These are phyloP conservation scores for Mastomys coucha DNA, from an alignment of 2,113 vertebrate genomes.

Conservation along the genomic window DNA sequence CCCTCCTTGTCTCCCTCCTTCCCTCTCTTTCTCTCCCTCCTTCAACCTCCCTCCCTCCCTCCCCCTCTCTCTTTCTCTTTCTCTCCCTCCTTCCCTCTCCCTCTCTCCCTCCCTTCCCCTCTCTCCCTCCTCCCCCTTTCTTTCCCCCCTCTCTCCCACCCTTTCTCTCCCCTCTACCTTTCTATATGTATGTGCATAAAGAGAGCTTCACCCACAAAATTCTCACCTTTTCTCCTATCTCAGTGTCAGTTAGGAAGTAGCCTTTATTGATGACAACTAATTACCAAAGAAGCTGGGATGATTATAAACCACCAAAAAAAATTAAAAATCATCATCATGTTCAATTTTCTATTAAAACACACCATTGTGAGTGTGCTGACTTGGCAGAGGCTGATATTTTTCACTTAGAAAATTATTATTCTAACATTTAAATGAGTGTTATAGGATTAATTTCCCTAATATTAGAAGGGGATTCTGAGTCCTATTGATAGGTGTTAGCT, in stretches of 20 bases:
- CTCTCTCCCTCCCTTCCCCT: neutral
- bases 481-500: slow-evolving; percentile 68
- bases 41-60: too few species aligned
- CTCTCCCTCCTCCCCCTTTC: too few species aligned
- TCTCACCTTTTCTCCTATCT: neutral
- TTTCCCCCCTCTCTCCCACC: too few species aligned
- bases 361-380: slow-evolving; percentile 40
- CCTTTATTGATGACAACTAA: neutral
- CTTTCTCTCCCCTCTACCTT: neutral
- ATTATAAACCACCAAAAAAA: neutral
- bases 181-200: neutral
- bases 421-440: slow-evolving; percentile 59
- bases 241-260: neutral
- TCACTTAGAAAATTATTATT: slow-evolving; percentile 57
- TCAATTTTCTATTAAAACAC: slow-evolving; percentile 24
- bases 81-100: too few species aligned
- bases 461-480: slow-evolving; percentile 40
- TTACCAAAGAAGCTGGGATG: neutral
- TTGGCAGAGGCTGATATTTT: slow-evolving; percentile 30
- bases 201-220: neutral
- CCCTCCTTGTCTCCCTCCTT: too few species aligned
- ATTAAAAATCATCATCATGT: slow-evolving; percentile 18
- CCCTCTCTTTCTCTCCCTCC: neutral
- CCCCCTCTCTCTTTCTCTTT: neutral
- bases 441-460: slow-evolving; percentile 71